These are phyloP conservation scores for Mycteria americana DNA, from an alignment of 2,797 vertebrate species.

Conservation along the genomic window DNA sequence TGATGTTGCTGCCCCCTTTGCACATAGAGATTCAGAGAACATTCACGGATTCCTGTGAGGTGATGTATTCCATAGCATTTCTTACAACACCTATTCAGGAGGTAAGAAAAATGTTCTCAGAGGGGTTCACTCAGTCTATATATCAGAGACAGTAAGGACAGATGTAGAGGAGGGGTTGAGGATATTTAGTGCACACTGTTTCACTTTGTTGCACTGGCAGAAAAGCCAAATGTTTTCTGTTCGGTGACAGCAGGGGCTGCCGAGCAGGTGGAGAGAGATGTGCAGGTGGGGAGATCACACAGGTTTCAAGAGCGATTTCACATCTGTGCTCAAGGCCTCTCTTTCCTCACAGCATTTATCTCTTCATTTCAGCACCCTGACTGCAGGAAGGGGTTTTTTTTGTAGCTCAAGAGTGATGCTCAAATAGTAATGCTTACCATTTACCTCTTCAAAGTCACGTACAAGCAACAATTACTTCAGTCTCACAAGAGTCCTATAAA, in stretches of 20 bases:
- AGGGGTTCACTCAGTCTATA: not conserved
- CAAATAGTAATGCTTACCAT: constrained; percentile 1
- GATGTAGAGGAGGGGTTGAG: not conserved
- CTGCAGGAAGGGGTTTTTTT: not conserved
- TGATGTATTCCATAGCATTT: not conserved
- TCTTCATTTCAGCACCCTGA: constrained; percentile 2
- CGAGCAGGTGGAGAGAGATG: constrained; percentile 39
- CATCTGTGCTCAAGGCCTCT: constrained; percentile 35
- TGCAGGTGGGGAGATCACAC: constrained; percentile 58
- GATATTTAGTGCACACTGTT: not conserved
- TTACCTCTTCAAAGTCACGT: constrained; percentile 4
- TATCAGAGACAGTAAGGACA: not conserved
- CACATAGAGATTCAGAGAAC: not conserved
- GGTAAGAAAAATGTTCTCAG: constrained; percentile 23
- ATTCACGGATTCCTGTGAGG: not conserved
- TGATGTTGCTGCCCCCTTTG: not conserved
- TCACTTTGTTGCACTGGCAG: constrained; percentile 3
- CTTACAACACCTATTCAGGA: not conserved
- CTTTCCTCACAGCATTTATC: constrained; percentile 22
- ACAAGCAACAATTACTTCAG: not conserved
- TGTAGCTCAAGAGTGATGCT: not conserved
- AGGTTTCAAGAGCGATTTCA: constrained; percentile 28
- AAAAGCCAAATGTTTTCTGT: constrained; percentile 27
- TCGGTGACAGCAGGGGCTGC: not conserved
- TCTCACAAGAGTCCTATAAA: not conserved